Evolutionary conservation across 2,113 vertebrate species (phyloP).

Genomic region (Danio rerio): DNA sequence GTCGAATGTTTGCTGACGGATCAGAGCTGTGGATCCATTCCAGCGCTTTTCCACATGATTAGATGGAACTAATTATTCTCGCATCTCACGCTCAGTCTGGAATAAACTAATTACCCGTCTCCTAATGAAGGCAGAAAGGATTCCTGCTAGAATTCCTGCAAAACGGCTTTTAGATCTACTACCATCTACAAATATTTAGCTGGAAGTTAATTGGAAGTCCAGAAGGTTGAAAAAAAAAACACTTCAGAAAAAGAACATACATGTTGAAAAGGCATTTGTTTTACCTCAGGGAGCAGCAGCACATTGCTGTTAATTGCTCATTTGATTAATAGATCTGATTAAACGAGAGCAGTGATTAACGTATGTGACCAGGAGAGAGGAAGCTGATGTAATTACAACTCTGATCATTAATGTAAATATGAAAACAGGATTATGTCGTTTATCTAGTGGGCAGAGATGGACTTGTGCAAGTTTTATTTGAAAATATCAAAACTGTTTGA

Average conservation of each 20-base stretch:
- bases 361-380: slow-evolving; percentile 43
- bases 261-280: slow-evolving; percentile 33
- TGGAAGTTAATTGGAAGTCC: slow-evolving; percentile 34
- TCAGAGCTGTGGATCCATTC: slow-evolving; percentile 48
- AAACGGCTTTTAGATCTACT: slow-evolving; percentile 13
- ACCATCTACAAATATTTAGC: slow-evolving; percentile 34
- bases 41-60: slow-evolving; percentile 55
- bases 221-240: background rate
- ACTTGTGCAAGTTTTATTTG: background rate
- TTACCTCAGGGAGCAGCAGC: slow-evolving; percentile 50
- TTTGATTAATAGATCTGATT: slow-evolving; percentile 66
- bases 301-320: slow-evolving; percentile 59
- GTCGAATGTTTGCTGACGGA: slow-evolving; percentile 52
- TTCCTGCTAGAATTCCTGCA: slow-evolving; percentile 29
- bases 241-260: background rate
- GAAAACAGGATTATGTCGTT: slow-evolving; percentile 34
- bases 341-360: slow-evolving; percentile 61
- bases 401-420: slow-evolving; percentile 54
- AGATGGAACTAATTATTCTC: slow-evolving; percentile 59
- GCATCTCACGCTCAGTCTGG: slow-evolving; percentile 51
- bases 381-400: slow-evolving; percentile 60
- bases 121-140: slow-evolving; percentile 54
- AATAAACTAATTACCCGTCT: slow-evolving; percentile 58
- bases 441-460: background rate
- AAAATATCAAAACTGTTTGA: no score